Conservation (phyloP, 2,888 invertebrate species). For the Dichetophora obliterata region DNA sequence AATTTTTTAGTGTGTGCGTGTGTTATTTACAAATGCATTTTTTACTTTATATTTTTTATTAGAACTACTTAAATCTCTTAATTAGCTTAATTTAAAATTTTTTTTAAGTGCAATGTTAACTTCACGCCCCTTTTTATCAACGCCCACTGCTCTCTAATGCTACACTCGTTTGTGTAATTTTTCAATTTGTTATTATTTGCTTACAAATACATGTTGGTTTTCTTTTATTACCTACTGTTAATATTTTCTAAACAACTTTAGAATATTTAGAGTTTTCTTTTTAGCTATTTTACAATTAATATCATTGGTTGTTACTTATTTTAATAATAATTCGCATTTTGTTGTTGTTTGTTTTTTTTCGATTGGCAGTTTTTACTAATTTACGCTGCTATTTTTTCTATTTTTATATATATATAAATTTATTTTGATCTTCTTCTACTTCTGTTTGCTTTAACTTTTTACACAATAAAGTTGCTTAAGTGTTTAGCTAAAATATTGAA, state of each 20-base stretch:
- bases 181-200: constrained; percentile 42
- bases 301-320: constrained; percentile 45
- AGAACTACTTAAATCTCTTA: constrained; percentile 25
- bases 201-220: constrained; percentile 43
- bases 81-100: constrained; percentile 36
- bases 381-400: constrained; percentile 28
- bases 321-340: constrained; percentile 59
- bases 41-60: constrained; percentile 8
- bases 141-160: constrained; percentile 57
- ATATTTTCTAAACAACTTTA: constrained; percentile 34
- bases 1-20: constrained; percentile 31
- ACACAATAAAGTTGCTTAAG: constrained; percentile 11
- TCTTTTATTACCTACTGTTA: constrained; percentile 46
- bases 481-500: neutral
- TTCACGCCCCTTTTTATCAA: constrained; percentile 64
- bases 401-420: constrained; percentile 30
- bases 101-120: constrained; percentile 65
- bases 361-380: constrained; percentile 42
- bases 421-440: constrained; percentile 10
- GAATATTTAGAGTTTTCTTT: constrained; percentile 44
- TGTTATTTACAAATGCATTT: constrained; percentile 44
- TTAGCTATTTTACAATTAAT: constrained; percentile 40
- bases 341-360: constrained; percentile 33
- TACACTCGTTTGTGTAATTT: neutral
- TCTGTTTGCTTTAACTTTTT: constrained; percentile 43